These are phyloP conservation scores for cattle (Bos taurus) DNA, from an alignment of 2,113 vertebrate genomes.

Conservation along the genomic window DNA sequence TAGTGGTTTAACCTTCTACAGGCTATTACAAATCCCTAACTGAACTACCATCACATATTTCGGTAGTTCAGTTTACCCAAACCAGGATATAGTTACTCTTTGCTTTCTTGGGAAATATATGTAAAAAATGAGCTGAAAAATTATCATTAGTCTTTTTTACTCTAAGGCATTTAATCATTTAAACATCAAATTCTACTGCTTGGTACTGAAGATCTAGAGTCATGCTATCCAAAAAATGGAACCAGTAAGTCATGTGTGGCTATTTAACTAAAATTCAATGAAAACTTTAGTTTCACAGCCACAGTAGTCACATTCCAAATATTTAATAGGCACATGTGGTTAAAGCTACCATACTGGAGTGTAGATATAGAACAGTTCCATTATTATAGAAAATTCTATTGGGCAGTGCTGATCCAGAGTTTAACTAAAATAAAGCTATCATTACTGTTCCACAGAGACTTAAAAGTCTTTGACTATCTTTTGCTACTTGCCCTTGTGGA, in stretches of 20 bases:
- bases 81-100: not conserved
- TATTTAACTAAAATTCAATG: constrained; percentile 22
- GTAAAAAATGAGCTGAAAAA: constrained; percentile 4
- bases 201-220: not conserved
- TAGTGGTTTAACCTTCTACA: not conserved
- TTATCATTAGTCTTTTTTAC: not conserved
- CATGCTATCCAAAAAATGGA: not conserved
- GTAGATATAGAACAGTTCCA: not conserved
- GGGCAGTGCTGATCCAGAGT: not conserved
- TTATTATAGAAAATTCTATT: constrained; percentile 11
- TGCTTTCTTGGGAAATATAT: not conserved
- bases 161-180: not conserved
- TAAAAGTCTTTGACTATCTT: constrained; percentile 14
- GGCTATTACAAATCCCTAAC: not conserved
- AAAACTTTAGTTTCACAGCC: not conserved
- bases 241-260: not conserved
- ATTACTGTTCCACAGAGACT: not conserved
- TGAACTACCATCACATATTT: not conserved
- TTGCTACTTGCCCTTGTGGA: not conserved
- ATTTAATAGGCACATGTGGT: not conserved
- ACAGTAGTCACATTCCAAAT: not conserved
- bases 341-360: not conserved
- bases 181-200: constrained; percentile 16
- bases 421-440: constrained; percentile 17
- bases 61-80: not conserved